Percentiles rank a stretch among this genome's conserved stretches.
Evolutionary conservation across 2,797 vertebrate species (phyloP).

Genomic region (Poeciliopsis gracilis): DNA sequence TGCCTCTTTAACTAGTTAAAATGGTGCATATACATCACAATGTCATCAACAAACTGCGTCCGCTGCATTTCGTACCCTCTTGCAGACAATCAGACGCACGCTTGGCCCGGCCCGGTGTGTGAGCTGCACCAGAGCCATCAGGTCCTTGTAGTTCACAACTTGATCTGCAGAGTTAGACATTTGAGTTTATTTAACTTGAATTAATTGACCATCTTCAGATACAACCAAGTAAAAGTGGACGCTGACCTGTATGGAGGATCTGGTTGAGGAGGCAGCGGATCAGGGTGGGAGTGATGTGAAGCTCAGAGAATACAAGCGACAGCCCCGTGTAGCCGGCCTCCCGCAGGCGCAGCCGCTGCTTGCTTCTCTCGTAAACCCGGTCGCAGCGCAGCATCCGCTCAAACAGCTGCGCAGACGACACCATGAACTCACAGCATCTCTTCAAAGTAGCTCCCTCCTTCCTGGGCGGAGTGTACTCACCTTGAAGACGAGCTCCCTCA

Average conservation of each 20-base stretch:
- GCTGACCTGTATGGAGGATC: slow-evolving; percentile 90
- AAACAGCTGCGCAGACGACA: slow-evolving; percentile 80
- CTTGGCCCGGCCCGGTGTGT: slow-evolving; percentile 86
- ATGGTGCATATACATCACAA: too few relatives aligned
- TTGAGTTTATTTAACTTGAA: slow-evolving; percentile 12
- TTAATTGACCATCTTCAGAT: not conserved
- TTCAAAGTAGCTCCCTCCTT: not conserved
- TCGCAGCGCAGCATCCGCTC: slow-evolving; percentile 96
- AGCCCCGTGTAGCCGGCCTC: slow-evolving; percentile 93
- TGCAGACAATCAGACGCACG: slow-evolving; percentile 90
- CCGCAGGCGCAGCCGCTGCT: slow-evolving; percentile 90
- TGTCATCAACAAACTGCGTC: not conserved
- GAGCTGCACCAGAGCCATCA: slow-evolving; percentile 92
- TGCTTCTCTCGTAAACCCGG: slow-evolving; percentile 95
- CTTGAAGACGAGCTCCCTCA: slow-evolving; percentile 95
- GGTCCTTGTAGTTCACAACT: slow-evolving; percentile 92
- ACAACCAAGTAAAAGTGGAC: not conserved
- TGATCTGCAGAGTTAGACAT: slow-evolving; percentile 79
- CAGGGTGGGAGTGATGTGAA: slow-evolving; percentile 85
- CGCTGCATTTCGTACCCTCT: slow-evolving; percentile 84
- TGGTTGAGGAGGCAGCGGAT: slow-evolving; percentile 93
- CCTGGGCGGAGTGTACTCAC: slow-evolving; percentile 67
- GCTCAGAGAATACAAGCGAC: slow-evolving; percentile 90
- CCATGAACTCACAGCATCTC: not conserved
- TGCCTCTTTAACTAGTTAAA: too few relatives aligned